Conservation (phyloP, 2,888 invertebrate species). For the Sinentomon sp. region DNA sequence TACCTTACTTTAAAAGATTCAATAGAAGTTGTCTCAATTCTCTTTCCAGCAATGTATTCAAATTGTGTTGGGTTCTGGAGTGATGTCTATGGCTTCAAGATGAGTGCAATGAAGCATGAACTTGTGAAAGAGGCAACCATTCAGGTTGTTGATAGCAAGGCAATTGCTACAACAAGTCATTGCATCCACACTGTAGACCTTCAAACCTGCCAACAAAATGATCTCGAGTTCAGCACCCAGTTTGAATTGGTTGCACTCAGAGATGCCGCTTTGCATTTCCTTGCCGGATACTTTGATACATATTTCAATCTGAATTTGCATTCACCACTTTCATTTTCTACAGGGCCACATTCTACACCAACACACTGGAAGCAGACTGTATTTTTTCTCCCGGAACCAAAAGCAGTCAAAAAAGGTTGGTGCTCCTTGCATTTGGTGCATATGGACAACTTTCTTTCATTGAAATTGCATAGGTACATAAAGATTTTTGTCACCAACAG, state of each 20-base stretch:
- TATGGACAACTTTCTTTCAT: no score
- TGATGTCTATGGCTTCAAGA: conserved; percentile 75
- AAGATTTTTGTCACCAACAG: no score
- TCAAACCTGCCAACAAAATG: conserved; percentile 34
- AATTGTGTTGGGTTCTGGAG: conserved; percentile 69
- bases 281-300: conserved; percentile 73
- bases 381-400: conserved; percentile 47
- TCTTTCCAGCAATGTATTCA: no score
- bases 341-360: conserved; percentile 38
- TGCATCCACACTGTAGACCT: conserved; percentile 44
- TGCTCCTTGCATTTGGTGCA: no score
- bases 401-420: conserved; percentile 39
- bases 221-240: conserved; percentile 21
- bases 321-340: conserved; percentile 37
- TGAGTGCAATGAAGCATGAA: conserved; percentile 66
- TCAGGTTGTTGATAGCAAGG: conserved; percentile 32
- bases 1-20: no score
- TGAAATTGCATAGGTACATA: no score
- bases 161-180: conserved; percentile 35
- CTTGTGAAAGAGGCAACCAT: conserved; percentile 49
- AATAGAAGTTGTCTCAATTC: no score
- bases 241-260: conserved; percentile 24
- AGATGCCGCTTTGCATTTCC: conserved; percentile 41
- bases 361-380: conserved; percentile 93
- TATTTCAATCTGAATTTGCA: conserved; percentile 27